Percentiles rank a stretch among this genome's conserved stretches.
phyloP scores from a whole-genome alignment of 2,888 invertebrate species.

The Tetragnatha montana region DNA sequence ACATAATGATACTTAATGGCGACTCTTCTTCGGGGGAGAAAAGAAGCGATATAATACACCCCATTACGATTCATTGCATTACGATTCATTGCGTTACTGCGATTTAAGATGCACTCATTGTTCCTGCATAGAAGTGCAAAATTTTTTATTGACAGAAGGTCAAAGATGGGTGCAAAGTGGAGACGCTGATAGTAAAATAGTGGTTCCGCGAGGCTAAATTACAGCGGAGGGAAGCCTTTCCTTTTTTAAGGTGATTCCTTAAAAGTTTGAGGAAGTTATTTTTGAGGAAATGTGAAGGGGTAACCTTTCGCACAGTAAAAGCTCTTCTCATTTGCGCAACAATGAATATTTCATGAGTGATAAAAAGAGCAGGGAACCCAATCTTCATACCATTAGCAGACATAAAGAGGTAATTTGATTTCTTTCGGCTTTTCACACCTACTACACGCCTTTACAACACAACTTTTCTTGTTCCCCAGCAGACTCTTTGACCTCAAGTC shows the following conservation, averaged over 20 bases:
- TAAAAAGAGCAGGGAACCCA: constrained; percentile 17
- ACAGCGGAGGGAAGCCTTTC: not conserved
- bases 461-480: constrained; percentile 1
- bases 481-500: constrained; percentile 24
- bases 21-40: not conserved
- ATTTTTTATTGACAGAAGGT: constrained; percentile 46
- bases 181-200: constrained; percentile 37
- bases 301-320: not conserved
- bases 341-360: constrained; percentile 58
- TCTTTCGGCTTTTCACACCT: constrained; percentile 45
- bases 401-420: constrained; percentile 52
- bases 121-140: not conserved
- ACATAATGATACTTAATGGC: constrained; percentile 65
- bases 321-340: constrained; percentile 25
- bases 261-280: not conserved
- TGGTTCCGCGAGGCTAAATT: constrained; percentile 7
- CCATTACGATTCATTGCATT: not conserved
- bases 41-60: not conserved
- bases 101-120: constrained; percentile 33
- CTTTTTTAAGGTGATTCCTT: not conserved
- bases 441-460: constrained; percentile 32
- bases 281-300: not conserved
- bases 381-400: constrained; percentile 30
- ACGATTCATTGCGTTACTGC: not conserved
- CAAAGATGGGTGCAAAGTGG: constrained; percentile 16